These are phyloP conservation scores for Cyanistes caeruleus DNA, from an alignment of 2,113 vertebrate species.

Conservation along the genomic window DNA sequence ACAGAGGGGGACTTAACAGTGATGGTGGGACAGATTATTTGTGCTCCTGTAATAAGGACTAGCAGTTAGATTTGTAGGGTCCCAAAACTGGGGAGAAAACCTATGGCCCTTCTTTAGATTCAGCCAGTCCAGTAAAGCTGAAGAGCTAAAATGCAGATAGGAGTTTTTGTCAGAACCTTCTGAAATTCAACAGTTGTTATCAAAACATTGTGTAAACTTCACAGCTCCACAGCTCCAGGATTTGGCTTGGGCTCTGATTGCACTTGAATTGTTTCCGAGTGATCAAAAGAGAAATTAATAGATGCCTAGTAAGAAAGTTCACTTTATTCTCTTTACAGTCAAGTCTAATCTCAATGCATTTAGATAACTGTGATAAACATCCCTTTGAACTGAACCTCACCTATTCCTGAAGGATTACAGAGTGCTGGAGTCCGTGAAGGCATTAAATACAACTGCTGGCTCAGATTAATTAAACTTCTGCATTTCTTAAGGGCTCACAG, in stretches of 20 bases:
- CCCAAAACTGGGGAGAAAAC: background rate
- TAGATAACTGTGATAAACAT: constrained; percentile 24
- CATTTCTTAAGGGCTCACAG: background rate
- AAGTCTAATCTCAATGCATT: constrained; percentile 39
- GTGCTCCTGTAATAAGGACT: background rate
- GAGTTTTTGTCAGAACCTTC: background rate
- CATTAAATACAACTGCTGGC: background rate
- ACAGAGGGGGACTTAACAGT: background rate
- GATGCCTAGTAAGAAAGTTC: constrained; percentile 15
- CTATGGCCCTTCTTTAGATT: background rate
- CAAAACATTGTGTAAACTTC: background rate
- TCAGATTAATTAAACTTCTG: background rate
- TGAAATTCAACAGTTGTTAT: background rate
- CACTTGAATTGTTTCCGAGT: constrained; percentile 32
- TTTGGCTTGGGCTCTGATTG: background rate
- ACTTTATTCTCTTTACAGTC: constrained; percentile 31
- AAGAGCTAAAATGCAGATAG: background rate
- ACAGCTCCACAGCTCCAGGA: background rate
- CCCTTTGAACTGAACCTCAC: constrained; percentile 23
- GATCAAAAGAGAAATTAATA: constrained; percentile 48
- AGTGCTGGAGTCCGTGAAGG: background rate
- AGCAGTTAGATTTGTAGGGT: background rate
- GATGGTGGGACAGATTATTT: background rate
- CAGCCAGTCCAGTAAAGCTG: background rate
- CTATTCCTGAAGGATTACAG: background rate